Conservation (phyloP, 2,113 vertebrate genomes). For the Eulacestoma nigropectus region DNA sequence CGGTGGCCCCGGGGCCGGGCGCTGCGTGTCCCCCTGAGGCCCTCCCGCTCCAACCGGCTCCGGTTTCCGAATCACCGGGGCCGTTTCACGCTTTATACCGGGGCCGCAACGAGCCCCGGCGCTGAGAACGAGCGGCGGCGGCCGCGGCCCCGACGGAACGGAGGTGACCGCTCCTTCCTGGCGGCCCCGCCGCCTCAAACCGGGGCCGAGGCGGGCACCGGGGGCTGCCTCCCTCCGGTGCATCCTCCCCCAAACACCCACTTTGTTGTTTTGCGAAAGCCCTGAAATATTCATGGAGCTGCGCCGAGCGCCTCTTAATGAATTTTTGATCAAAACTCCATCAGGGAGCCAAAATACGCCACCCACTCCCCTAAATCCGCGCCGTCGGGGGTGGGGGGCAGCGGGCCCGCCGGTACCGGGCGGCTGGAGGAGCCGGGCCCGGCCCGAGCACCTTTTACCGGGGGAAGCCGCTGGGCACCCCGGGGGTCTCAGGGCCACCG, state of each 20-base stretch:
- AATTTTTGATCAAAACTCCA: conserved; percentile 57
- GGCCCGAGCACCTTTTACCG: neutral
- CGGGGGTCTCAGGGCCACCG: neutral
- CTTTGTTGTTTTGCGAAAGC: conserved; percentile 18
- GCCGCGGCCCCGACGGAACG: neutral
- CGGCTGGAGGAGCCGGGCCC: neutral
- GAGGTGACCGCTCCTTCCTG: neutral
- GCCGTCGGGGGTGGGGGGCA: neutral
- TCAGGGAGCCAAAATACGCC: neutral
- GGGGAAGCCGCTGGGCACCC: too few species aligned
- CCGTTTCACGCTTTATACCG: neutral
- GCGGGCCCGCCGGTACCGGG: neutral
- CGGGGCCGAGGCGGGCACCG: neutral
- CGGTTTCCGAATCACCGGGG: accelerated
- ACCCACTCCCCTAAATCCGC: neutral
- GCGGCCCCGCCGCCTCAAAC: neutral
- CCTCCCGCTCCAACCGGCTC: neutral
- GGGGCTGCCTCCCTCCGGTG: neutral
- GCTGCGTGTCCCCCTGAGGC: neutral
- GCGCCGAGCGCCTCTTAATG: neutral
- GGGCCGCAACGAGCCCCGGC: neutral
- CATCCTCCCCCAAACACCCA: neutral
- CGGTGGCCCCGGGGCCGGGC: neutral
- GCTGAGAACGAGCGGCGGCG: too few species aligned
- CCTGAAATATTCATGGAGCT: conserved; percentile 38